Conservation (phyloP, 2,888 invertebrate genomes). For the Amaurobius ferox region DNA sequence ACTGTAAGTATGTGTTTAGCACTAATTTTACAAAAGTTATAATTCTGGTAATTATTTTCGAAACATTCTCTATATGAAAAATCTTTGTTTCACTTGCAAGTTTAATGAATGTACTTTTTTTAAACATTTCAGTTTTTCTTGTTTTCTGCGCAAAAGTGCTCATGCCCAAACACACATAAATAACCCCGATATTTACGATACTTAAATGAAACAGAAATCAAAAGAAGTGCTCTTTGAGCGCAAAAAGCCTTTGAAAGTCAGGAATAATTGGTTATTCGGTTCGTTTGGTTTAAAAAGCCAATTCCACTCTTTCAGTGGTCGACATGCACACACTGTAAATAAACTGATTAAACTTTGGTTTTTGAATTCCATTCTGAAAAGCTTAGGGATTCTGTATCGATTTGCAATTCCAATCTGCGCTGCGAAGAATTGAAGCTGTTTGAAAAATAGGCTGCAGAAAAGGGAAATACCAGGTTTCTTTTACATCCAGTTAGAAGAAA, state of each 20-base stretch:
- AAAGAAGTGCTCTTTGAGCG: background rate
- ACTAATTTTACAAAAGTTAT: too few relatives aligned
- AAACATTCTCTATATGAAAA: too few relatives aligned
- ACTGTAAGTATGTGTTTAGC: too few relatives aligned
- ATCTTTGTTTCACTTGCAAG: too few relatives aligned
- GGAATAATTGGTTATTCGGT: conserved; percentile 8
- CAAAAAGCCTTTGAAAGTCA: background rate
- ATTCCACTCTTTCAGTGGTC: conserved; percentile 1
- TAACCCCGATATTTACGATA: background rate
- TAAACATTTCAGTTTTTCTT: too few relatives aligned
- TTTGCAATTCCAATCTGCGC: conserved; percentile 6
- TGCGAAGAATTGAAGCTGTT: background rate
- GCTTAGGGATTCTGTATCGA: background rate
- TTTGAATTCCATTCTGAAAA: conserved; percentile 1
- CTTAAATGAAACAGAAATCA: background rate
- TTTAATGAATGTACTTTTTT: too few relatives aligned
- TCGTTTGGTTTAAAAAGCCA: conserved; percentile 7
- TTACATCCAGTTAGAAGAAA: too few relatives aligned
- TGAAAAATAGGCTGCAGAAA: background rate
- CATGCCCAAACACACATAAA: too few relatives aligned
- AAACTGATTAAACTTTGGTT: conserved; percentile 18
- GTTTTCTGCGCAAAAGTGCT: too few relatives aligned
- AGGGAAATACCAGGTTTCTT: background rate
- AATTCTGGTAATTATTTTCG: too few relatives aligned
- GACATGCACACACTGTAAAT: conserved; percentile 1